These are phyloP conservation scores for Chrysodeixis includens DNA, from an alignment of 2,888 invertebrate species.

Conservation along the genomic window DNA sequence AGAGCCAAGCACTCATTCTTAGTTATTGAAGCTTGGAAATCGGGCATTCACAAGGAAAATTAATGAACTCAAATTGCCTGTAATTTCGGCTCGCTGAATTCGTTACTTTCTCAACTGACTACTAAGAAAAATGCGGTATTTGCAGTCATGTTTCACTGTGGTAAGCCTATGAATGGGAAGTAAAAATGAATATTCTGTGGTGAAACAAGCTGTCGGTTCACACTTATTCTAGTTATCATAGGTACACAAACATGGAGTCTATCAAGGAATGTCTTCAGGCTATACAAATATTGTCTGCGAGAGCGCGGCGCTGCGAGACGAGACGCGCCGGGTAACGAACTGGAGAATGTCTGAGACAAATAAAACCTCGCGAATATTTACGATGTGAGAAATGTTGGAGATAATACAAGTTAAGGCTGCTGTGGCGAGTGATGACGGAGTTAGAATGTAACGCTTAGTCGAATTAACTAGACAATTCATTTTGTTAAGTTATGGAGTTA, in stretches of 20 bases:
- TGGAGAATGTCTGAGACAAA: not conserved
- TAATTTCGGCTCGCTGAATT: too few species aligned
- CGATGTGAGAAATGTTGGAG: not conserved
- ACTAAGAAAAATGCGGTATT: too few species aligned
- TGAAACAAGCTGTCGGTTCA: not conserved
- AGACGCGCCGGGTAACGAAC: slow-evolving; percentile 2
- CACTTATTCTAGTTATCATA: not conserved
- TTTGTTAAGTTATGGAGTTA: not conserved
- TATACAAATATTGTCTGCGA: not conserved
- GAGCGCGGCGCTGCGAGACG: not conserved
- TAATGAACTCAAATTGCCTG: not conserved
- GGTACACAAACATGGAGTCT: not conserved
- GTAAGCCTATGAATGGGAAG: not conserved
- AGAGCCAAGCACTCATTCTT: not conserved
- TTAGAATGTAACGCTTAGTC: too few species aligned
- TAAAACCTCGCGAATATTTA: not conserved
- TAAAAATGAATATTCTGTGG: not conserved
- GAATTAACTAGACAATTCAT: not conserved
- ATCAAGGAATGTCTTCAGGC: not conserved
- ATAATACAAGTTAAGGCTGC: not conserved
- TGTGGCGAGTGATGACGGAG: not conserved
- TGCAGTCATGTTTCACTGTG: too few species aligned
- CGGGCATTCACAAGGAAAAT: not conserved
- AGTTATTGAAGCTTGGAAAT: not conserved
- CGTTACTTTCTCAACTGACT: too few species aligned